A percentile compares a stretch with the other conserved stretches of the same genome.
phyloP scores from a whole-genome alignment of 53 echinoderm and acorn worm genomes.

The Apostichopus leukothele region DNA sequence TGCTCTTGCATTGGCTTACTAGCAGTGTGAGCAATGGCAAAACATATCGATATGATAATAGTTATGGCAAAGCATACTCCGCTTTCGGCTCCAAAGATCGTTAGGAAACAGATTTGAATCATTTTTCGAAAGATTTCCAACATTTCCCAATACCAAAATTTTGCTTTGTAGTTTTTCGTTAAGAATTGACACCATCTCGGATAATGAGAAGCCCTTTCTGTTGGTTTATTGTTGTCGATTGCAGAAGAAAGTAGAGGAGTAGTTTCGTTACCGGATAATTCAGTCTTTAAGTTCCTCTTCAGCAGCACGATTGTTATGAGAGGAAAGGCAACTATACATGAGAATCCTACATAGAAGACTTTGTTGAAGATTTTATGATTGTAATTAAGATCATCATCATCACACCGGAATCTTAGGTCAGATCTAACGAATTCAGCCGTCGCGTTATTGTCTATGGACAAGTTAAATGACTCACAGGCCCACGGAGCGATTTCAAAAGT shows the following conservation, averaged over 20 bases:
- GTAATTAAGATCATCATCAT: background rate
- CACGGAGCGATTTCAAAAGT: conserved; percentile 21
- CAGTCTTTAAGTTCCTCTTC: background rate
- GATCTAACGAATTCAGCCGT: conserved; percentile 3
- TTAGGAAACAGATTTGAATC: conserved; percentile 27
- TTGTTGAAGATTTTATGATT: background rate
- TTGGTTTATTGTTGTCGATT: background rate
- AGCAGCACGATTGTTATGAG: background rate
- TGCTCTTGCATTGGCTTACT: conserved; percentile 5
- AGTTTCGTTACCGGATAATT: background rate
- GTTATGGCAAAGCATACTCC: conserved; percentile 26
- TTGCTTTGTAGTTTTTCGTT: conserved; percentile 1
- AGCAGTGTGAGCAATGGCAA: conserved; percentile 7
- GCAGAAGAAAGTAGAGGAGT: background rate
- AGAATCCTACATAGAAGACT: background rate
- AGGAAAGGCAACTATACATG: background rate
- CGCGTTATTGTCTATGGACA: background rate
- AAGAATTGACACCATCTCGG: conserved; percentile 32
- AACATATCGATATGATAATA: conserved; percentile 13
- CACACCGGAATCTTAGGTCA: conserved; percentile 21
- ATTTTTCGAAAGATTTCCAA: conserved; percentile 21
- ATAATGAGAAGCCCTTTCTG: background rate
- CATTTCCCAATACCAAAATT: conserved; percentile 41
- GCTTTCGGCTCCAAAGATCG: background rate
- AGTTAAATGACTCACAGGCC: background rate